Evolutionary conservation across 2,888 invertebrate species (phyloP).

Genomic region (Pandemis corylana): DNA sequence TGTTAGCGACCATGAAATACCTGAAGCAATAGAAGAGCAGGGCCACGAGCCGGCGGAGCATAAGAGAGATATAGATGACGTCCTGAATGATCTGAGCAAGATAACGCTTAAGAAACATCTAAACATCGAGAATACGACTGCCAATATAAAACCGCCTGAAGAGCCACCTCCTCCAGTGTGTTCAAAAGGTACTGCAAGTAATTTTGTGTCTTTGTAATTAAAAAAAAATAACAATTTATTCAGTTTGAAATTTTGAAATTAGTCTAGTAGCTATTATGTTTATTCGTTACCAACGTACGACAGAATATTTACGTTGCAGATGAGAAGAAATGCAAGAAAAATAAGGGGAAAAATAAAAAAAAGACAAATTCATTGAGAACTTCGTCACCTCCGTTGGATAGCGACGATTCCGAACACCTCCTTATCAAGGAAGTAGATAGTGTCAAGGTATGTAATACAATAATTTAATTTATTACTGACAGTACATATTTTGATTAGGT

Average conservation of each 20-base stretch:
- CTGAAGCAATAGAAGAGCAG: slow-evolving; percentile 67
- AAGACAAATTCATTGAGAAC: slow-evolving; percentile 49
- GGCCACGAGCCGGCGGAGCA: slow-evolving; percentile 67
- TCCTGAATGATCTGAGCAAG: slow-evolving; percentile 77
- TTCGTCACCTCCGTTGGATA: slow-evolving; percentile 63
- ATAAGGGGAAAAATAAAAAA: slow-evolving; percentile 70
- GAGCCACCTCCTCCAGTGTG: slow-evolving; percentile 65
- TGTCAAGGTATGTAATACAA: slow-evolving; percentile 65
- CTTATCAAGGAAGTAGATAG: slow-evolving; percentile 76
- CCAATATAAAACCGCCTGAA: slow-evolving; percentile 74
- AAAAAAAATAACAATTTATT: no score
- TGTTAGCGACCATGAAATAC: slow-evolving; percentile 68
- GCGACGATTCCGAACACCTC: slow-evolving; percentile 75
- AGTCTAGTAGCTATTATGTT: no score
- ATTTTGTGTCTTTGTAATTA: background rate
- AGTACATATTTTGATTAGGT: no score
- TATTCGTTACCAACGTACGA: background rate
- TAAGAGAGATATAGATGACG: slow-evolving; percentile 77
- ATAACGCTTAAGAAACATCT: slow-evolving; percentile 78
- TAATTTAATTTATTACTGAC: no score
- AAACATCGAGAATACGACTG: slow-evolving; percentile 78
- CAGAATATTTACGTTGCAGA: slow-evolving; percentile 48
- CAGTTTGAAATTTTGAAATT: no score
- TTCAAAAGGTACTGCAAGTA: slow-evolving; percentile 53
- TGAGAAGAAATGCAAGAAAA: slow-evolving; percentile 71